Base-by-base conservation (phyloP, 2,888 invertebrate genomes). In the Callosobruchus maculatus region DNA sequence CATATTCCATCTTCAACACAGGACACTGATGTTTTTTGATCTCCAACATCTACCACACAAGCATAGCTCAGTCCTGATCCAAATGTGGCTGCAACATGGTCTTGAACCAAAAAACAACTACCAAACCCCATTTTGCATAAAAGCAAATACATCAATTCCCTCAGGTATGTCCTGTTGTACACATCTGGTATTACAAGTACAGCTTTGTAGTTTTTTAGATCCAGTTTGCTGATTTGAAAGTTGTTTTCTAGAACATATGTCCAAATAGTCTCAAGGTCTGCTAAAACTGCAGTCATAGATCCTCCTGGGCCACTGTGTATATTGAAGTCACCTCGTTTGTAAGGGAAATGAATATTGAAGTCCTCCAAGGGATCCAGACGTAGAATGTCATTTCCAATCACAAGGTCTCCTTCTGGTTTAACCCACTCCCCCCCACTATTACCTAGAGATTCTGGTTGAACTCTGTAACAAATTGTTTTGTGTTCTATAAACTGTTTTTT, bases 1-100 rank as follows among this genome's bases (percentile, higher is more conserved):
- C 97, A 97, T 76, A 98, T 95, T 0, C 97, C 97, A 89, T 98
- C 98, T 88, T 98, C 98, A 0, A 98, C 97, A 88, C 98, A 98
- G 0, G 97, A 97, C 21, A 98, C 94, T 0, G 97, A 96, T 0
- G 96, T 97, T 88, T 98, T 98, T 85, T 97, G 96, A 84, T 97
- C 97, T 0, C 98, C 98, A 72, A 98, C 93, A 85, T 98, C 97
- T 0, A 98, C 95, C 0, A 98, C 97, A 88, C 98, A 98, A 0
- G 97, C 97, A 83, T 93, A 95, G 71, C 93, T 92, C 20, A 95
- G 86, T 18, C 95, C 95, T 21, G 94, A 93, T 2, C 95, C 95
- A 87, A 95, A 95, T 18, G 95, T 94, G 7, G 95, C 94, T 70
- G 95, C 94, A 0, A 95, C 95, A 82, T 95, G 95, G 87, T 95